Base-by-base conservation (phyloP, 2,888 invertebrate species). In the Pharmacophagus antenor region DNA sequence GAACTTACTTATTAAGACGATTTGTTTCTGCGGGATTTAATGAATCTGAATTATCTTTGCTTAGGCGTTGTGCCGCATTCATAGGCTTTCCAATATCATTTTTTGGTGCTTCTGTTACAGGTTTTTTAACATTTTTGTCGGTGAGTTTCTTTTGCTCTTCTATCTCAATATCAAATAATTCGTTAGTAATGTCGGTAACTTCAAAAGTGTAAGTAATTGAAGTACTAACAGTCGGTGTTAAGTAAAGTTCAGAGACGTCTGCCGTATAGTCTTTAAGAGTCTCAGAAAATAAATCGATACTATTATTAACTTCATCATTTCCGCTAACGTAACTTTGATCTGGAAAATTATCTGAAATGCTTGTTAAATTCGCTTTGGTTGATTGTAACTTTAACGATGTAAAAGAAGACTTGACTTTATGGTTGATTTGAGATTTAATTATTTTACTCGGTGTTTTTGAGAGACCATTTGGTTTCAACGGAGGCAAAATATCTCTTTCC, bases 151-250 rank as follows among this genome's bases (percentile, higher is more conserved):
- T 80, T 37, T 62, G 66, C 2, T 80, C 79, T n/a, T 80, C 80
- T 54, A 76, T 75, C n/a, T 41, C 54, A 2, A 57, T 37, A 49
- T 78, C 71, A 15, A 78, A 62, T 8, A 51, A 20, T 57, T 80
- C 80, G 61, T 67, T 70, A 22, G 69, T 56, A 76, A 87, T 83
- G 62, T 87, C 77, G 17, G 61, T 64, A n/a, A 82, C 65, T 61
- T 80, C 75, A 64, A 86, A 86, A 44, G 87, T 62, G 56, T 83
- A 84, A 7, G 72, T 64, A 60, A 70, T 55, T n/a, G 70, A 65
- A 62, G 27, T 69, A 4, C 61, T 10, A 23, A 50, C 56, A 57
- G 17, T 64, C 22, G 68, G 63, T 10, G 47, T 49, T 46, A 63
- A 61, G 63, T 75, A 74, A 27, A 70, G 48, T 61, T 82, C 77